These are phyloP conservation scores for Sebastes kiyomatsui DNA, from an alignment of 2,797 vertebrate genomes.

Conservation along the genomic window DNA sequence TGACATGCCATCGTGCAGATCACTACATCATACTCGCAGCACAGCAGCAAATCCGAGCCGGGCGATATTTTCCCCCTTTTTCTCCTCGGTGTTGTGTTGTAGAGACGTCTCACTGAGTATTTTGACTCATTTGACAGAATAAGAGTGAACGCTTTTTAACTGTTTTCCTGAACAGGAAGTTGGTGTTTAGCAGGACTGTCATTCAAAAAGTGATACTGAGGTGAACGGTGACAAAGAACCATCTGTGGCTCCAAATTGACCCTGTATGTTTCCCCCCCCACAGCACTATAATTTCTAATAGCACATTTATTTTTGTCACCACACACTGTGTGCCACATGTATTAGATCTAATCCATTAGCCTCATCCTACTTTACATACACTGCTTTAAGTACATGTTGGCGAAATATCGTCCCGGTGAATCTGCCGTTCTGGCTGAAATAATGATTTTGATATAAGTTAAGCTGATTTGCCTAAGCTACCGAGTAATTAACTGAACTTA, in stretches of 20 bases:
- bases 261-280: slow-evolving; percentile 23
- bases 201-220: slow-evolving; percentile 19
- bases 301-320: slow-evolving; percentile 63
- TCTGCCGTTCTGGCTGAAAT: slow-evolving; percentile 68
- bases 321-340: slow-evolving; percentile 41
- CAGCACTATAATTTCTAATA: slow-evolving; percentile 30
- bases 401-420: slow-evolving; percentile 69
- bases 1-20: slow-evolving; percentile 77
- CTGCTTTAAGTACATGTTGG: slow-evolving; percentile 71
- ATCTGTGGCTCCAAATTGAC: slow-evolving; percentile 56
- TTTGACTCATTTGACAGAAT: slow-evolving; percentile 57
- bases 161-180: slow-evolving; percentile 38
- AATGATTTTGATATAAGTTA: slow-evolving; percentile 78
- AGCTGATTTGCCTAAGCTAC: slow-evolving; percentile 81
- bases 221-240: slow-evolving; percentile 36
- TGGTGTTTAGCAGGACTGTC: slow-evolving; percentile 42
- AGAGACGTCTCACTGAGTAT: slow-evolving; percentile 42
- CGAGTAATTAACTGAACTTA: slow-evolving; percentile 80
- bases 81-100: slow-evolving; percentile 35
- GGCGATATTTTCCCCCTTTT: slow-evolving; percentile 16
- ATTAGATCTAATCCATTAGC: slow-evolving; percentile 67
- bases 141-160: slow-evolving; percentile 15
- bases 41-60: slow-evolving; percentile 45
- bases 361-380: slow-evolving; percentile 67
- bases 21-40: slow-evolving; percentile 65